These are phyloP conservation scores for Pristionchus fissidentatus DNA, from an alignment of 2,888 invertebrate species.

Conservation along the genomic window DNA sequence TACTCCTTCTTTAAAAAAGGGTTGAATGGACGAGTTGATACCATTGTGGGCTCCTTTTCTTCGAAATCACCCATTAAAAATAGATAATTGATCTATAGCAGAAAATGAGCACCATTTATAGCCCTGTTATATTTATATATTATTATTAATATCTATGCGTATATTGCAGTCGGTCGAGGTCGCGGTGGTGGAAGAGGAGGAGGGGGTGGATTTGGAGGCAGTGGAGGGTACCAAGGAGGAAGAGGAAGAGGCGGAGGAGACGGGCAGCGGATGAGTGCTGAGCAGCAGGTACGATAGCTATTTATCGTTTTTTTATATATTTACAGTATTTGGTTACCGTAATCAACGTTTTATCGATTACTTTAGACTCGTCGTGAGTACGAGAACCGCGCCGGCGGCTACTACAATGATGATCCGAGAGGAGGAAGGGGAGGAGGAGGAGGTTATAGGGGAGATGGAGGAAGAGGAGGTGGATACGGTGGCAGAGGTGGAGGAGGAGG, in stretches of 20 bases:
- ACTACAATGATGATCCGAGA: slow-evolving; percentile 5
- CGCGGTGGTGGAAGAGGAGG: slow-evolving; percentile 49
- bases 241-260: slow-evolving; percentile 51
- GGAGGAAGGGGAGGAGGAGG: slow-evolving; percentile 49
- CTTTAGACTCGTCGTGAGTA: slow-evolving; percentile 47
- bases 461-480: slow-evolving; percentile 45
- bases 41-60: too few relatives aligned
- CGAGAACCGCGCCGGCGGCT: slow-evolving; percentile 20
- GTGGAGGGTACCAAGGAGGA: too few relatives aligned
- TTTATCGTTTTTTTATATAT: not conserved
- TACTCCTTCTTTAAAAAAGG: too few relatives aligned
- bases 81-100: too few relatives aligned
- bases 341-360: slow-evolving; percentile 5
- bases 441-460: slow-evolving; percentile 16
- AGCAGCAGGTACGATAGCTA: slow-evolving; percentile 46
- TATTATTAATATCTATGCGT: too few relatives aligned
- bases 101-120: too few relatives aligned
- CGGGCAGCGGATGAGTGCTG: slow-evolving; percentile 30
- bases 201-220: slow-evolving; percentile 54
- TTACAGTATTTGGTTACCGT: not conserved
- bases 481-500: slow-evolving; percentile 40
- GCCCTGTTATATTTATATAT: too few relatives aligned
- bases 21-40: too few relatives aligned
- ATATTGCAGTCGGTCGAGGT: slow-evolving; percentile 36
- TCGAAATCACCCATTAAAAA: too few relatives aligned